phyloP scores from a whole-genome alignment of 2,888 invertebrate genomes.

The Euphydryas editha region DNA sequence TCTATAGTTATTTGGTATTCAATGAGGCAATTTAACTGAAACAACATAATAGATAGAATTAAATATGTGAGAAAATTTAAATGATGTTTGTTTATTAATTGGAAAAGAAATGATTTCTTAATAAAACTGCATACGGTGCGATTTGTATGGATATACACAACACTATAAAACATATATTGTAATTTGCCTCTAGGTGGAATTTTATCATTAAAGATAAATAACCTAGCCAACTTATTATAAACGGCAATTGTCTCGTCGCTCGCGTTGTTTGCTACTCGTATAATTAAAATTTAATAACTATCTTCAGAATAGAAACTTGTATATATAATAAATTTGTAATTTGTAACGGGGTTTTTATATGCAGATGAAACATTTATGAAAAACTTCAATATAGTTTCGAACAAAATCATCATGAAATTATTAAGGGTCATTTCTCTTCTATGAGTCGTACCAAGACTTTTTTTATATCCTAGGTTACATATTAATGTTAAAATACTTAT shows the following conservation, averaged over 20 bases:
- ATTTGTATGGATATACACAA: conserved; percentile 61
- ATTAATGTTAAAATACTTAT: too few species aligned
- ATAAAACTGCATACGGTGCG: neutral
- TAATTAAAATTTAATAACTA: neutral
- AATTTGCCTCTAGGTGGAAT: conserved; percentile 57
- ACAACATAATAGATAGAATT: conserved; percentile 37
- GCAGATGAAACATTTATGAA: neutral
- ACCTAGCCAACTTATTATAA: conserved; percentile 39
- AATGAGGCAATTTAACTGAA: conserved; percentile 63
- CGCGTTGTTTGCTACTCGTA: neutral
- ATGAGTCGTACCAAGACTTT: too few species aligned
- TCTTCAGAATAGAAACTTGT: neutral
- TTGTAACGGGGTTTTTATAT: neutral
- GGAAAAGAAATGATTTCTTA: neutral
- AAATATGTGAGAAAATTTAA: conserved; percentile 25
- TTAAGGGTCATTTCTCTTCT: too few species aligned
- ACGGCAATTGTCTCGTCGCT: conserved; percentile 22
- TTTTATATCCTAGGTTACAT: too few species aligned
- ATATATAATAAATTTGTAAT: neutral
- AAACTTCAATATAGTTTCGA: neutral
- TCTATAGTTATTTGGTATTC: conserved; percentile 66
- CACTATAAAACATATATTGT: conserved; percentile 24
- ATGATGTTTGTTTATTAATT: conserved; percentile 5
- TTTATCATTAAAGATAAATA: conserved; percentile 67
- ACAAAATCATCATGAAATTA: too few species aligned